Percentiles rank a stretch among this genome's conserved stretches.
These are phyloP conservation scores for Equus quagga DNA, from an alignment of 2,113 vertebrate species.

Conservation along the genomic window DNA sequence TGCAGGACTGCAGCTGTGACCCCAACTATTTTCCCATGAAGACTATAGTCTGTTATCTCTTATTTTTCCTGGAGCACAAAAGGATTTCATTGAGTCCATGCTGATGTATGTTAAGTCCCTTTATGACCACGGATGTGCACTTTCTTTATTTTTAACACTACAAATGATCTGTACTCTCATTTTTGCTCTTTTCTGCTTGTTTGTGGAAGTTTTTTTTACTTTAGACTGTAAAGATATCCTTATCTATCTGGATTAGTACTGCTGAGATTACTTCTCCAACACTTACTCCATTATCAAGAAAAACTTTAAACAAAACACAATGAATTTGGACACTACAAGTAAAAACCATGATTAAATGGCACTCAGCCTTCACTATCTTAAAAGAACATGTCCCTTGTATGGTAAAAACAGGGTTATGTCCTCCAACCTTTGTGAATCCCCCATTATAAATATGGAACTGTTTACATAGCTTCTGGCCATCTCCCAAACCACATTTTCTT, in stretches of 20 bases:
- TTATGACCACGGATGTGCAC: neutral
- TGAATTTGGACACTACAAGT: neutral
- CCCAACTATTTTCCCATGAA: neutral
- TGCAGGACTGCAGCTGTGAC: neutral
- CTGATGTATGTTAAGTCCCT: neutral
- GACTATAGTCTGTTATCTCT: neutral
- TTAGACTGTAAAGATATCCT: neutral
- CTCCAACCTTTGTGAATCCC: neutral
- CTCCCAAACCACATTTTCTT: neutral
- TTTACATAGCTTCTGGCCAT: neutral
- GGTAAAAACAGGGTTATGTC: neutral
- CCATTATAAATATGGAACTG: neutral
- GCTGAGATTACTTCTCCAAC: neutral
- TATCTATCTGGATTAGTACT: neutral
- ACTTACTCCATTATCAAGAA: neutral
- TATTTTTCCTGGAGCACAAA: constrained; percentile 52
- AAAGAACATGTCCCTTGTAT: neutral
- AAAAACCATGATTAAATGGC: neutral
- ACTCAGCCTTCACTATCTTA: neutral
- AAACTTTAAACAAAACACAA: neutral
- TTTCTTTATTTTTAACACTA: neutral
- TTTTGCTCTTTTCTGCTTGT: neutral
- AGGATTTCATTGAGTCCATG: neutral
- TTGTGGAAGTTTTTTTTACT: neutral
- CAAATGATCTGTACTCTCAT: neutral